Evolutionary conservation across 1,140 invertebrate species (phyloP).

Genomic region (Drosophila malerkotliana): DNA sequence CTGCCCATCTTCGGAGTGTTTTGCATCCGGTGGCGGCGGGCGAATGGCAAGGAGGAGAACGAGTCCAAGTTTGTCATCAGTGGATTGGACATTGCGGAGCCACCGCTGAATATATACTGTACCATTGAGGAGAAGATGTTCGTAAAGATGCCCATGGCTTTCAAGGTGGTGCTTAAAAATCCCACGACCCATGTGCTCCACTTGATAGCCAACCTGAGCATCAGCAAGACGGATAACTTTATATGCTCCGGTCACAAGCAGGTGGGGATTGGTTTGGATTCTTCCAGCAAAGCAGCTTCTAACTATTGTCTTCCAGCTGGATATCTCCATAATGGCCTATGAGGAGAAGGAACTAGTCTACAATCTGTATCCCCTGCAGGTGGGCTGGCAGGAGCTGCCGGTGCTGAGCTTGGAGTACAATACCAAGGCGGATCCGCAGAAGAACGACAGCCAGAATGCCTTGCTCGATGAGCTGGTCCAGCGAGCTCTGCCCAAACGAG

Average conservation of each 20-base stretch:
- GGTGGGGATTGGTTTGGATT: slow-evolving; percentile 24
- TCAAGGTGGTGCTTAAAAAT: slow-evolving; percentile 80
- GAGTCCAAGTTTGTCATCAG: slow-evolving; percentile 82
- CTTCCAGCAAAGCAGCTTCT: background rate
- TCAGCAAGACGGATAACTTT: slow-evolving; percentile 82
- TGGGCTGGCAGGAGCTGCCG: slow-evolving; percentile 81
- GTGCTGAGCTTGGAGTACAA: slow-evolving; percentile 80
- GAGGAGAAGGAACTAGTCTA: slow-evolving; percentile 79
- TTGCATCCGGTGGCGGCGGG: slow-evolving; percentile 79
- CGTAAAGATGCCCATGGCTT: slow-evolving; percentile 82
- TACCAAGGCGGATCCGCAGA: slow-evolving; percentile 75
- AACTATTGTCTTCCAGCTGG: slow-evolving; percentile 51
- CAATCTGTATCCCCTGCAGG: slow-evolving; percentile 81
- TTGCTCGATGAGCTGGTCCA: slow-evolving; percentile 77
- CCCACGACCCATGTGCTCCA: slow-evolving; percentile 74
- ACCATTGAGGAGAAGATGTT: slow-evolving; percentile 84
- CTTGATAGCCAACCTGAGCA: slow-evolving; percentile 71
- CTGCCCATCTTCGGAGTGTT: slow-evolving; percentile 72
- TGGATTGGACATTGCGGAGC: slow-evolving; percentile 74
- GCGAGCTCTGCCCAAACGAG: slow-evolving; percentile 80
- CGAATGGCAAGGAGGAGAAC: slow-evolving; percentile 73
- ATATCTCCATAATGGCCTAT: slow-evolving; percentile 80
- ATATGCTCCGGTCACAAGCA: slow-evolving; percentile 83
- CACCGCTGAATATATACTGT: slow-evolving; percentile 82
- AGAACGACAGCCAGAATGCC: slow-evolving; percentile 73